phyloP scores from a whole-genome alignment of 2,113 vertebrate genomes.

The Forbesichthys papilliferus region DNA sequence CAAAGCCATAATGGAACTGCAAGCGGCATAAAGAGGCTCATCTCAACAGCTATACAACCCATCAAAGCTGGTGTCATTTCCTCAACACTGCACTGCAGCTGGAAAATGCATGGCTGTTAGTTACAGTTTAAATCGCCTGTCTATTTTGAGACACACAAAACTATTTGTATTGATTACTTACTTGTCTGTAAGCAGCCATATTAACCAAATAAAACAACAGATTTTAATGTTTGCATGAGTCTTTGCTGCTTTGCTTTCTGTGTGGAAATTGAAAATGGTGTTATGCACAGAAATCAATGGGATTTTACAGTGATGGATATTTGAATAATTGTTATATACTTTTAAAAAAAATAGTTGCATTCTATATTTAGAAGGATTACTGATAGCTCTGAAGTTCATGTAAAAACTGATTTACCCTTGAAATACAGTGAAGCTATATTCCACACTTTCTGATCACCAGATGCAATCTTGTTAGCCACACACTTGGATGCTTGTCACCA shows the following conservation, averaged over 20 bases:
- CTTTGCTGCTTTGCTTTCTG: conserved; percentile 62
- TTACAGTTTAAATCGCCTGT: conserved; percentile 72
- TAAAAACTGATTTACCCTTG: conserved; percentile 66
- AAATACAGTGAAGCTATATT: conserved; percentile 58
- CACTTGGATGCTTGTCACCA: conserved; percentile 62
- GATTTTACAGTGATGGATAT: conserved; percentile 73
- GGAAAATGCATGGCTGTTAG: conserved; percentile 73
- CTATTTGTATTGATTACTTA: conserved; percentile 78
- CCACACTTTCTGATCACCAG: conserved; percentile 64
- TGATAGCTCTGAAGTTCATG: conserved; percentile 62
- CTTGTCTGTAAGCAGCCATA: conserved; percentile 75
- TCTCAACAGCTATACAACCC: conserved; percentile 82
- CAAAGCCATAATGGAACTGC: conserved; percentile 84
- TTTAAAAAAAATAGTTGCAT: conserved; percentile 72
- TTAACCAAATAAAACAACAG: conserved; percentile 75
- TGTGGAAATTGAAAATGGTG: conserved; percentile 67
- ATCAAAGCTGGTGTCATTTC: conserved; percentile 81
- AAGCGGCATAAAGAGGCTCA: conserved; percentile 81
- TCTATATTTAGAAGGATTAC: conserved; percentile 77
- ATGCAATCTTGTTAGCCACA: conserved; percentile 72
- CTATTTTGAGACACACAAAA: conserved; percentile 78
- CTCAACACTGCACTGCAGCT: conserved; percentile 76
- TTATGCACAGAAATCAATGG: conserved; percentile 74
- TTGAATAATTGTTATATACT: conserved; percentile 72
- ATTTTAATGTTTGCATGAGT: conserved; percentile 69